phyloP scores from a whole-genome alignment of 2,888 invertebrate species.

The Crossocerus cetratus region DNA sequence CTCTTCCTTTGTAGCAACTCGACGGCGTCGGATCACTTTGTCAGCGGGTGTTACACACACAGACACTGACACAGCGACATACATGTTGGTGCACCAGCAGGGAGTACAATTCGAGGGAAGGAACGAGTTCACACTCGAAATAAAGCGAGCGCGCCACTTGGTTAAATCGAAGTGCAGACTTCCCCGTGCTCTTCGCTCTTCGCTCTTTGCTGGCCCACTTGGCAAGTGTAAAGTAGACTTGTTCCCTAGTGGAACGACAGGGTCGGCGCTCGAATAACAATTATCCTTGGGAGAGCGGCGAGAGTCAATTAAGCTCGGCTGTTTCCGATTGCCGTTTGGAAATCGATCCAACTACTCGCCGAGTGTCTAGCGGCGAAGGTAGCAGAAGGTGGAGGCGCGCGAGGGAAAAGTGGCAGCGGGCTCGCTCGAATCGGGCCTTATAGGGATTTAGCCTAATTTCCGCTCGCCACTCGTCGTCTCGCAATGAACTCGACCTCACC shows the following conservation, averaged over 20 bases:
- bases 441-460: constrained; percentile 65
- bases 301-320: too few relatives aligned
- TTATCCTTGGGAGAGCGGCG: background rate
- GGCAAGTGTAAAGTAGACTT: too few relatives aligned
- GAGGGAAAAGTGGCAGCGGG: constrained; percentile 45
- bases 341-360: too few relatives aligned
- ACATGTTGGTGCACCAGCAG: background rate
- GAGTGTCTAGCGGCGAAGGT: too few relatives aligned
- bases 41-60: background rate
- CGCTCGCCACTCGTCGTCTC: constrained; percentile 25
- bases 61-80: background rate
- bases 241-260: background rate
- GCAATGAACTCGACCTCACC: constrained; percentile 40
- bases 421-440: constrained; percentile 49
- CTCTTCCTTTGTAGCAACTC: constrained; percentile 1
- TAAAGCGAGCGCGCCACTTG: too few relatives aligned
- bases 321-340: too few relatives aligned
- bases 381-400: background rate
- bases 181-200: too few relatives aligned
- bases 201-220: too few relatives aligned
- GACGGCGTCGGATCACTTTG: constrained; percentile 2
- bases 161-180: too few relatives aligned
- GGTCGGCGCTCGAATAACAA: background rate
- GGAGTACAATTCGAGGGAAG: too few relatives aligned
- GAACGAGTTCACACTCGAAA: too few relatives aligned